Conservation (phyloP, 64 coral and sea anemone species). For the Astreopora myriophthalma region DNA sequence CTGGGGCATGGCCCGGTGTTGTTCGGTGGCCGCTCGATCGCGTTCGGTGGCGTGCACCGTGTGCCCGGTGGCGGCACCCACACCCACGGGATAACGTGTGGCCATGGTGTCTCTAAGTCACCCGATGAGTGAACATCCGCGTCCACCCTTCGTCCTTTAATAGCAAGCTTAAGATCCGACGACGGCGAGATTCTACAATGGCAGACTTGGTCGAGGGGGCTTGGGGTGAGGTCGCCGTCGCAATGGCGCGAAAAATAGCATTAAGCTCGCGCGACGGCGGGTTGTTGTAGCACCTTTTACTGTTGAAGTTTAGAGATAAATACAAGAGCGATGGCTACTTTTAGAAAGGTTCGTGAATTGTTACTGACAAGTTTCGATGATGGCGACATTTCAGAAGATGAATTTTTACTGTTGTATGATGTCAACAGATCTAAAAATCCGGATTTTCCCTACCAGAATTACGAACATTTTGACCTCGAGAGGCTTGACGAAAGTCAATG, state of each 20-base stretch:
- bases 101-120: too few relatives aligned
- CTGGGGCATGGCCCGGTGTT: too few relatives aligned
- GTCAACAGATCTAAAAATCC: constrained; percentile 10
- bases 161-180: not conserved
- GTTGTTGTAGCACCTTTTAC: not conserved
- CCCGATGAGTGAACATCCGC: too few relatives aligned
- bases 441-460: not conserved
- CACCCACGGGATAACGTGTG: too few relatives aligned
- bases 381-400: constrained; percentile 28
- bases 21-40: too few relatives aligned
- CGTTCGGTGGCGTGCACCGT: too few relatives aligned
- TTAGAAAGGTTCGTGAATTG: constrained; percentile 30
- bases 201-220: constrained; percentile 42
- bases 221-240: constrained; percentile 40
- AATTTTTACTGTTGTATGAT: constrained; percentile 27
- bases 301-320: not conserved
- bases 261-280: not conserved
- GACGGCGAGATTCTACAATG: not conserved
- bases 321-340: constrained; percentile 27
- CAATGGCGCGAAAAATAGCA: constrained; percentile 45
- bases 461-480: not conserved
- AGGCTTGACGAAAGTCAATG: constrained; percentile 8
- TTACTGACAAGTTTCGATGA: constrained; percentile 38
- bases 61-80: too few relatives aligned
- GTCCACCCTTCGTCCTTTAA: too few relatives aligned